Conservation (phyloP, 2,888 invertebrate genomes). For the Pilophorus perplexus region DNA sequence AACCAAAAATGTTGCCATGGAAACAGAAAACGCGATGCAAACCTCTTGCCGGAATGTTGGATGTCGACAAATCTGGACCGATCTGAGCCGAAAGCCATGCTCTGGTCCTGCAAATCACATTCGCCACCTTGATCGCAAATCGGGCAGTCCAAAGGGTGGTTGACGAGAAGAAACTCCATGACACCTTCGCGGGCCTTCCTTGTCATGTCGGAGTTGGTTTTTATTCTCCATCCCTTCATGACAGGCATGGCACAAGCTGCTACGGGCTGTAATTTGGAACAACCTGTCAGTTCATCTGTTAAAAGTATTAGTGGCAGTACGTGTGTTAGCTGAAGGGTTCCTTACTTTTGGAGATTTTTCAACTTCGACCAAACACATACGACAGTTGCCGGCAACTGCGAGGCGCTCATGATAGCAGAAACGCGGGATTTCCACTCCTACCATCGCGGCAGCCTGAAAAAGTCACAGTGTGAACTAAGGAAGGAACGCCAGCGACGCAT, state of each 20-base stretch:
- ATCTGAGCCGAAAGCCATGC: slow-evolving; percentile 97
- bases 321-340: neutral
- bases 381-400: slow-evolving; percentile 97
- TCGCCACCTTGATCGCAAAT: slow-evolving; percentile 99
- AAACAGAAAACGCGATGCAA: neutral
- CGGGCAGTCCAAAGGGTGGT: slow-evolving; percentile 98
- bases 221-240: slow-evolving; percentile 99
- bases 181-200: slow-evolving; percentile 79
- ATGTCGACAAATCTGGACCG: slow-evolving; percentile 91
- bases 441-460: slow-evolving; percentile 83
- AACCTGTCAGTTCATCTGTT: neutral
- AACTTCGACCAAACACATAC: slow-evolving; percentile 99
- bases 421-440: slow-evolving; percentile 96
- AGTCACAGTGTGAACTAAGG: neutral
- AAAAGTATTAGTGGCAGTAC: neutral
- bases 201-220: slow-evolving; percentile 94
- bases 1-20: neutral
- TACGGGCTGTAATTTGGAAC: slow-evolving; percentile 64
- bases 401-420: slow-evolving; percentile 99
- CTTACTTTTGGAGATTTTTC: slow-evolving; percentile 88
- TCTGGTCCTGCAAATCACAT: slow-evolving; percentile 95
- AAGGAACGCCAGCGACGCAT: neutral
- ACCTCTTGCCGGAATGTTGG: slow-evolving; percentile 86
- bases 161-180: slow-evolving; percentile 98
- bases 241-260: slow-evolving; percentile 99